Conservation (phyloP, 2,888 invertebrate genomes). For the Phragmatobia fuliginosa region DNA sequence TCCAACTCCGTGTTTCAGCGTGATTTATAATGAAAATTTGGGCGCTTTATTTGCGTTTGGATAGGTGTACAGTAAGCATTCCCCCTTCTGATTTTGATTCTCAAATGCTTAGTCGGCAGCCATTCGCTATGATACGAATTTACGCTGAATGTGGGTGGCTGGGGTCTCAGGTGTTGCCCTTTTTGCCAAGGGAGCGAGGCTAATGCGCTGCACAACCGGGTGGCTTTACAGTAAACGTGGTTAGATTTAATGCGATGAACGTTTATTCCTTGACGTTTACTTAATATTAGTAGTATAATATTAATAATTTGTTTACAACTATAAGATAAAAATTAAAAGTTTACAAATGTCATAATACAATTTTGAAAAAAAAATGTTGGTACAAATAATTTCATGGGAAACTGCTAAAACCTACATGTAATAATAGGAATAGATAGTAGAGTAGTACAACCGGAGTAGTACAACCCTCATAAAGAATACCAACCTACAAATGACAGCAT, state of each 20-base stretch:
- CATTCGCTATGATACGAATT: slow-evolving; percentile 25
- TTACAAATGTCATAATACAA: no score
- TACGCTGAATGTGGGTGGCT: slow-evolving; percentile 19
- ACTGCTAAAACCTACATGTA: neutral
- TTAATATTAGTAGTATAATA: neutral
- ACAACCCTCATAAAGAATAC: no score
- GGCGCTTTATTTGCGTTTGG: slow-evolving; percentile 20
- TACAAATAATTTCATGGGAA: neutral
- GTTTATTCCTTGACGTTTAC: neutral
- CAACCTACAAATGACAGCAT: no score
- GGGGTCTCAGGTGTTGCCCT: slow-evolving; percentile 36
- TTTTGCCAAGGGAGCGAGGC: slow-evolving; percentile 20
- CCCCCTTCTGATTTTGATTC: slow-evolving; percentile 20
- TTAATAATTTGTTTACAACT: no score
- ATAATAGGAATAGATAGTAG: no score
- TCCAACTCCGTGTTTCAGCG: slow-evolving; percentile 24
- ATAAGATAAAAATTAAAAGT: no score
- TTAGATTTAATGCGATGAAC: slow-evolving; percentile 19
- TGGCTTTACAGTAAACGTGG: slow-evolving; percentile 28
- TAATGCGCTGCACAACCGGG: slow-evolving; percentile 32
- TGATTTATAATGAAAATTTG: slow-evolving; percentile 38
- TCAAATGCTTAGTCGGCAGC: slow-evolving; percentile 7
- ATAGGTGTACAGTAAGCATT: slow-evolving; percentile 11
- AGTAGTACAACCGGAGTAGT: no score
- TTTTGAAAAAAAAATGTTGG: neutral